Evolutionary conservation across 64 coral and sea anemone species (phyloP), one percentile per base, ranked within the genome.

Genomic region (Stylophora pistillata): DNA sequence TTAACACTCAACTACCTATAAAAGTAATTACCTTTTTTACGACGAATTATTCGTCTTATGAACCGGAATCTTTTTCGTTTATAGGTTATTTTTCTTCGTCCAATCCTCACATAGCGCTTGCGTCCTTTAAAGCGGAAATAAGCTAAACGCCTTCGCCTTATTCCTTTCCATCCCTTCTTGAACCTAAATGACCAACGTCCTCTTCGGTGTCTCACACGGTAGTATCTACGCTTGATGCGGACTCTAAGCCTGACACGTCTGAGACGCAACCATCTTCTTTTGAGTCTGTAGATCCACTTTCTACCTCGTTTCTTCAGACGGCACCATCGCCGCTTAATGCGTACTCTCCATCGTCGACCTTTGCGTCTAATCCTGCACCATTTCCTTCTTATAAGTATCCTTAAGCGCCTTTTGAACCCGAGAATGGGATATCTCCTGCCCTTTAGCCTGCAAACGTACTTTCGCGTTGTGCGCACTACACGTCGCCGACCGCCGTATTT

Each of bases 61-160:
- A 78, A 56, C 23, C 75, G 11, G 75, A 29, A 78, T 27, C 1
- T 27, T 78, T 52, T 78, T 1, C 75, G 47, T 29, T 53, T 53
- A 25, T 55, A 21, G 13, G 4, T 10, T 11, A 78, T 78, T 23
- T 11, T 78, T 56, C 53, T 78, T 1, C 75, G 23, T 28, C 26
- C 53, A 16, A 55, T 78, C n/a, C 23, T 78, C 47, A 56, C 47
- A 57, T 29, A n/a, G 13, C 5, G n/a, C 53, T 53, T 47, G 10
- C 53, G 47, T 78, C 75, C 53, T 30, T 78, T 78, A 56, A 27
- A 56, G 10, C 47, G 75, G 53, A 78, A 78, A 56, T 9, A 78
- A 13, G 20, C 5, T 21, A 78, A 56, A 10, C 21, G 55, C 21
- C 26, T 78, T 53, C 75, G 75, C 37, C 56, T 78, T 9, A 78